phyloP scores from a whole-genome alignment of 2,888 invertebrate genomes.

The Netelia virgata region DNA sequence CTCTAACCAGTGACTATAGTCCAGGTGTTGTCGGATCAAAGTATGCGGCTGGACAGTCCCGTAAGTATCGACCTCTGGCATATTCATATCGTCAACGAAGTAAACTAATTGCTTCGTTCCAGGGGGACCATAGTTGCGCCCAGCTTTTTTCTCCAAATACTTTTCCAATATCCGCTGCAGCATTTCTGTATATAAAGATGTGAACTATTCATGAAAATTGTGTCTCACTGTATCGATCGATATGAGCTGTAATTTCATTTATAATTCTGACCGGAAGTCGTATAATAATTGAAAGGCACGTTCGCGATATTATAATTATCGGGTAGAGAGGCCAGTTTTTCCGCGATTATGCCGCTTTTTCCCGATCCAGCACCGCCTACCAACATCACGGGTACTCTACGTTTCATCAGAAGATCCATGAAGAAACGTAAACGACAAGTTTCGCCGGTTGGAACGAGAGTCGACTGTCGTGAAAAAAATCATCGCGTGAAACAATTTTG shows the following conservation, averaged over 20 bases:
- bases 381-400: constrained; percentile 94
- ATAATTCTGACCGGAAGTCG: constrained; percentile 90
- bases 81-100: constrained; percentile 98
- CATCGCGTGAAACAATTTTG: background rate
- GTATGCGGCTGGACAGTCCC: constrained; percentile 98
- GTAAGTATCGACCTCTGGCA: constrained; percentile 98
- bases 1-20: constrained; percentile 94
- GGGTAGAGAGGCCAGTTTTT: constrained; percentile 91
- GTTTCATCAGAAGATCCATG: constrained; percentile 92
- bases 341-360: constrained; percentile 95
- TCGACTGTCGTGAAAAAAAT: constrained; percentile 86
- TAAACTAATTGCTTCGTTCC: constrained; percentile 97
- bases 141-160: constrained; percentile 97
- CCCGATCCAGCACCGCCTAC: constrained; percentile 96
- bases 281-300: constrained; percentile 98
- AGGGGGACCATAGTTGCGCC: constrained; percentile 96
- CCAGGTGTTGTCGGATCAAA: constrained; percentile 95
- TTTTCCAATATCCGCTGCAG: constrained; percentile 95
- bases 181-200: constrained; percentile 88
- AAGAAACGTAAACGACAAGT: constrained; percentile 95
- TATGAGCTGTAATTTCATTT: background rate
- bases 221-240: background rate
- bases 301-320: constrained; percentile 94
- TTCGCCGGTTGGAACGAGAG: constrained; percentile 95
- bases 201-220: background rate